Evolutionary conservation across 1,140 invertebrate genomes (phyloP).

Genomic region (Lepidurus couesii): DNA sequence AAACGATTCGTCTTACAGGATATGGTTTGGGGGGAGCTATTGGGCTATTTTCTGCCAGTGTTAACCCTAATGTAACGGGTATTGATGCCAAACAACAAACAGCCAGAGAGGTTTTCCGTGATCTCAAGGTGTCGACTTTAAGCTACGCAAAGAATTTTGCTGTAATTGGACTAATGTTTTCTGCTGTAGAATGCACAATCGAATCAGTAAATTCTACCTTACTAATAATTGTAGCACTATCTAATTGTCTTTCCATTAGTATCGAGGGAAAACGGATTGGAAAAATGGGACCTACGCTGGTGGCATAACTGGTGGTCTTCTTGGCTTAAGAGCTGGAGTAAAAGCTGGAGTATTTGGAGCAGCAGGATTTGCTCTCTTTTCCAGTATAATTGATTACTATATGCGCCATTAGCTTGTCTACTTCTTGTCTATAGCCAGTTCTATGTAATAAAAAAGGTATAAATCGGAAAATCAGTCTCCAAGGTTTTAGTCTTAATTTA

Average conservation of each 20-base stretch:
- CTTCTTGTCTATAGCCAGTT: background rate
- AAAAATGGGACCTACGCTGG: conserved; percentile 93
- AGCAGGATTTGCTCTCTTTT: conserved; percentile 91
- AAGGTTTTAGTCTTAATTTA: too few species aligned
- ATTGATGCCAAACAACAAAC: conserved; percentile 74
- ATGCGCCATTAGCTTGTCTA: conserved; percentile 57
- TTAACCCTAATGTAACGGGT: conserved; percentile 67
- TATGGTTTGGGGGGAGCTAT: conserved; percentile 88
- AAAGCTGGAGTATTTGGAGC: conserved; percentile 88
- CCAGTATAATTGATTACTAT: conserved; percentile 90
- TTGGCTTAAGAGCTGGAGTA: conserved; percentile 88
- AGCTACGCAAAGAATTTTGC: conserved; percentile 98
- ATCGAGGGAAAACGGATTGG: conserved; percentile 90
- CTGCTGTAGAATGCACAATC: conserved; percentile 84
- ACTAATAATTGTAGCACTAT: conserved; percentile 6
- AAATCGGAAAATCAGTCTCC: background rate
- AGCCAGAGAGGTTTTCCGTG: conserved; percentile 72
- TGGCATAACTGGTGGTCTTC: conserved; percentile 86
- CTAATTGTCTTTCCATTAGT: conserved; percentile 51
- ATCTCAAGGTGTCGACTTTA: conserved; percentile 85
- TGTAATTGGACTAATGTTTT: conserved; percentile 84
- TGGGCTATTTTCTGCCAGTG: conserved; percentile 89
- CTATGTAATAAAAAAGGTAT: background rate
- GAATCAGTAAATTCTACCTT: conserved; percentile 62
- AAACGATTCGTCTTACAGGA: conserved; percentile 52